phyloP scores from a whole-genome alignment of 64 coral and sea anemone genomes.

The Dendronephthya gigantea region DNA sequence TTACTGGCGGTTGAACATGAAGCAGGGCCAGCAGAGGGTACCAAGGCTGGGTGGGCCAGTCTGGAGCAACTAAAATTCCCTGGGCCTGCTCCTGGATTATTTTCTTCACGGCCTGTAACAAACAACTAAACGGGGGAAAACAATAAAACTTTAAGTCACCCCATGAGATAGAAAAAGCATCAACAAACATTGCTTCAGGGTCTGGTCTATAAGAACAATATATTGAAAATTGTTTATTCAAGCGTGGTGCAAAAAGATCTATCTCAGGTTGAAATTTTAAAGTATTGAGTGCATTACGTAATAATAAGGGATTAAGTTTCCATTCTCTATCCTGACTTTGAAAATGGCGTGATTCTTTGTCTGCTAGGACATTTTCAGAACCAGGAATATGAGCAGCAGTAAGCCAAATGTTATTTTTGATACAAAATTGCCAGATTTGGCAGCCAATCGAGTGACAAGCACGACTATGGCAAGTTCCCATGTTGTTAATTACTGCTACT shows the following conservation, averaged over 20 bases:
- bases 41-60: constrained; percentile 40
- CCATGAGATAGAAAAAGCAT: constrained; percentile 36
- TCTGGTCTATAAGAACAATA: constrained; percentile 40
- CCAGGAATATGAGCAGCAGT: constrained; percentile 54
- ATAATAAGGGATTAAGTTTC: constrained; percentile 24
- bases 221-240: constrained; percentile 31
- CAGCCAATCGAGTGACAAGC: background rate
- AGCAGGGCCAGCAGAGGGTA: constrained; percentile 21
- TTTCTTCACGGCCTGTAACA: constrained; percentile 31
- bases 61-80: constrained; percentile 34
- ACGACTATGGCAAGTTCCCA: constrained; percentile 30
- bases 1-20: constrained; percentile 21
- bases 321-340: constrained; percentile 43
- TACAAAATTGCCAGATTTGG: constrained; percentile 39
- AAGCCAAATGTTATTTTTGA: constrained; percentile 34
- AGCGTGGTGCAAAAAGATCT: constrained; percentile 42
- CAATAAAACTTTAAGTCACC: constrained; percentile 21
- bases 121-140: constrained; percentile 48
- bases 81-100: constrained; percentile 25
- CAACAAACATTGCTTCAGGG: constrained; percentile 27
- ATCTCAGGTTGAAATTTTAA: constrained; percentile 36
- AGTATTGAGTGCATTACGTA: background rate
- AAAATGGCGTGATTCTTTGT: constrained; percentile 35
- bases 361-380: constrained; percentile 21
- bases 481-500: constrained; percentile 36